A percentile compares a stretch with the other conserved stretches of the same genome.
Conservation (phyloP, 2,113 vertebrate species). For the Telmatochromis sp. region DNA sequence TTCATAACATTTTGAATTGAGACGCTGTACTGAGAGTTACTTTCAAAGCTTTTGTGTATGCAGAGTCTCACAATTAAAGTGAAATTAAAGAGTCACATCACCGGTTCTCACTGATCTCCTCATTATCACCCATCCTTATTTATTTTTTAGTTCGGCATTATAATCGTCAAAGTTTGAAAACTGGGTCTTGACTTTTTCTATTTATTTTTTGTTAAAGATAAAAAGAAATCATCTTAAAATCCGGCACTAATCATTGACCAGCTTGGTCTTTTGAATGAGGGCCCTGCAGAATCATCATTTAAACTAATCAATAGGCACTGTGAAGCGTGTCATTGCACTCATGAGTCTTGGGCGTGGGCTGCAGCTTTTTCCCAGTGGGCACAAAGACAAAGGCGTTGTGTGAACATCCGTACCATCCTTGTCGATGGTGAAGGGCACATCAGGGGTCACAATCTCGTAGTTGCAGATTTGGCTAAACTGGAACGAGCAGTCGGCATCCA, state of each 20-base stretch:
- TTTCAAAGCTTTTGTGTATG: not conserved
- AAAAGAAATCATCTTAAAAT: not conserved
- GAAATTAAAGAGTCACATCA: not conserved
- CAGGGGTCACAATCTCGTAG: constrained; percentile 92
- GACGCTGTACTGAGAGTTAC: rapidly evolving
- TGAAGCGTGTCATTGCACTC: constrained; percentile 19
- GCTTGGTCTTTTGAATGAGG: not conserved
- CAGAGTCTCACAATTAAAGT: not conserved
- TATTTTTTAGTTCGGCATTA: not conserved
- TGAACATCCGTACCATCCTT: constrained; percentile 82
- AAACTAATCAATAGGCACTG: constrained; percentile 29
- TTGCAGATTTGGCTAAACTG: constrained; percentile 99
- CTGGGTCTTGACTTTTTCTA: not conserved
- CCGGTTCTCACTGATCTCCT: not conserved
- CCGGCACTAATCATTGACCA: not conserved
- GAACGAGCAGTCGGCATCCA: constrained; percentile 94
- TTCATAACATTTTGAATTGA: not conserved
- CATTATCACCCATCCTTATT: rapidly evolving
- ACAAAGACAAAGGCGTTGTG: not conserved
- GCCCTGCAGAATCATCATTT: constrained; percentile 6
- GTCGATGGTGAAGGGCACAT: constrained; percentile 89
- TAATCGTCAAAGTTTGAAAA: not conserved
- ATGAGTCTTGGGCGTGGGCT: not conserved
- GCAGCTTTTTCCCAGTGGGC: not conserved
- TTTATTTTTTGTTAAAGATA: not conserved